Conservation (phyloP, 2,797 vertebrate genomes). For the Lophotriccus pileatus region DNA sequence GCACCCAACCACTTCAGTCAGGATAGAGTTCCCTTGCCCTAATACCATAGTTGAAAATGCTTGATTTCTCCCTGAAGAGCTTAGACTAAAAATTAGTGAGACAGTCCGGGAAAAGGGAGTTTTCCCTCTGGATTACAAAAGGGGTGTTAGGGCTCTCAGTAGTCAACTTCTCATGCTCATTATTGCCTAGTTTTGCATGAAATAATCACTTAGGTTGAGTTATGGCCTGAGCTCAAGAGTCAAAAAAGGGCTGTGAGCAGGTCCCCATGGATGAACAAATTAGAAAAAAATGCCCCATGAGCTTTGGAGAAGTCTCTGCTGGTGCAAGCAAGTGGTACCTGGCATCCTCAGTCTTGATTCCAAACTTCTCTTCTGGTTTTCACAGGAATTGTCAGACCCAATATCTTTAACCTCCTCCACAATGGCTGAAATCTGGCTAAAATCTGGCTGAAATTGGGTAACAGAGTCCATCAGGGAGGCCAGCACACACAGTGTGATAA, state of each 20-base stretch:
- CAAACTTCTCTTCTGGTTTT: not conserved
- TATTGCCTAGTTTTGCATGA: not conserved
- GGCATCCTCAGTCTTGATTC: not conserved
- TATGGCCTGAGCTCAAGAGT: not conserved
- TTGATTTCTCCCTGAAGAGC: not conserved
- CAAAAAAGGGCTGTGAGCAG: not conserved
- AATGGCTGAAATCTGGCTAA: not conserved
- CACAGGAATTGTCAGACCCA: not conserved
- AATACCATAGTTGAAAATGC: not conserved
- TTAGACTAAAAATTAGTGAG: not conserved
- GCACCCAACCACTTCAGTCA: not conserved
- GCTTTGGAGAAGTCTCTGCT: not conserved
- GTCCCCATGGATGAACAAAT: not conserved
- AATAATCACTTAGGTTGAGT: not conserved
- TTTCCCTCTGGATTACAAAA: not conserved
- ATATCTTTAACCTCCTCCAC: not conserved
- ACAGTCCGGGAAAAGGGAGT: not conserved
- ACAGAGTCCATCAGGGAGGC: not conserved
- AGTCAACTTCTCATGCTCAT: not conserved
- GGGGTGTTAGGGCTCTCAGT: rapidly evolving
- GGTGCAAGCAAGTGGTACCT: not conserved
- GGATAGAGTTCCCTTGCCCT: not conserved
- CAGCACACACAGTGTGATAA: rapidly evolving
- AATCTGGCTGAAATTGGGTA: not conserved
- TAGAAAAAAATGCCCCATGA: not conserved